A percentile compares a stretch with the other conserved stretches of the same genome.
These are phyloP conservation scores for Caenorhabditis briggsae DNA, from an alignment of 1,140 invertebrate species.

Conservation along the genomic window DNA sequence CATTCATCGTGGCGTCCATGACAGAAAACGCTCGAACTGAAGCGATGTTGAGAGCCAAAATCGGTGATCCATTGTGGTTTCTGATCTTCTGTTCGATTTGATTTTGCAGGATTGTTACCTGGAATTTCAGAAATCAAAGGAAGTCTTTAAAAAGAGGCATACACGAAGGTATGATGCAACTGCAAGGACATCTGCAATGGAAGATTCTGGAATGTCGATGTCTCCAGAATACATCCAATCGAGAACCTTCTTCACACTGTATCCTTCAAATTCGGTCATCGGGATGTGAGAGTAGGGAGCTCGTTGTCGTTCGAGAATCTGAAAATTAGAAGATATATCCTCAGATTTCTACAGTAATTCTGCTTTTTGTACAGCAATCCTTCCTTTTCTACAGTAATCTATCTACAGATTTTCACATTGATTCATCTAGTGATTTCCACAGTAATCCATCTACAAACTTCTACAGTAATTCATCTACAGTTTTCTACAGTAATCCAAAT, in stretches of 20 bases:
- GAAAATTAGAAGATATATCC: no score
- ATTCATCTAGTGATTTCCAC: no score
- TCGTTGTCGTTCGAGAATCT: neutral
- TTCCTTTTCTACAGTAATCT: no score
- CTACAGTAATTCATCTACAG: no score
- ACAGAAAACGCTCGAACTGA: conserved; percentile 5
- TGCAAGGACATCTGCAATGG: conserved; percentile 31
- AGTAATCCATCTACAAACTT: no score
- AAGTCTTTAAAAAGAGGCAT: neutral
- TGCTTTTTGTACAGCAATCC: no score
- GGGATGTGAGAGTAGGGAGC: neutral
- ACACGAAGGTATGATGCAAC: conserved; percentile 27
- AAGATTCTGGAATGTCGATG: conserved; percentile 1
- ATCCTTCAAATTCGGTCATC: neutral
- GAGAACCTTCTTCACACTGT: neutral
- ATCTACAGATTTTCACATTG: no score
- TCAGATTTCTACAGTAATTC: no score
- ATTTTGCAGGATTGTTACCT: neutral
- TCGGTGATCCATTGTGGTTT: conserved; percentile 1
- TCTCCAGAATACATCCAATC: conserved; percentile 53
- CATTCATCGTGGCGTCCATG: conserved; percentile 36
- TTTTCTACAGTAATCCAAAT: no score
- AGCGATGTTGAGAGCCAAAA: conserved; percentile 20
- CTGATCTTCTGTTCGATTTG: conserved; percentile 39
- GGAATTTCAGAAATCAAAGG: neutral